These are phyloP conservation scores for Hyla sarda DNA, from an alignment of 2,113 vertebrate genomes.

Conservation along the genomic window DNA sequence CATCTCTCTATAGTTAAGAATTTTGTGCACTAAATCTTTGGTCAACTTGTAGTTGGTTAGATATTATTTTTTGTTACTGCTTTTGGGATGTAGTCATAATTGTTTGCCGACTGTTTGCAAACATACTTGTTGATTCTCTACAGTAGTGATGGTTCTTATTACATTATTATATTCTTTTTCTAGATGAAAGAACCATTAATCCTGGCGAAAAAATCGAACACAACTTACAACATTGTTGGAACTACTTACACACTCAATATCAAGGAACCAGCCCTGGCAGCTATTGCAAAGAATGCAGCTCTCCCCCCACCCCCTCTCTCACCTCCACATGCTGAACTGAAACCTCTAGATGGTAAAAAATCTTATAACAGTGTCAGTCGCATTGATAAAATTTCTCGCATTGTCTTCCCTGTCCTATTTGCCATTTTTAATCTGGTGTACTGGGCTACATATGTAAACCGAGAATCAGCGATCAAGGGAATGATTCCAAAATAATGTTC, in stretches of 20 bases:
- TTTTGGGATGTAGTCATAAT: no score
- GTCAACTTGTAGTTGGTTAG: no score
- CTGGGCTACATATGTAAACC: slow-evolving; percentile 98
- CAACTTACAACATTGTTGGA: slow-evolving; percentile 97
- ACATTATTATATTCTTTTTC: slow-evolving; percentile 59
- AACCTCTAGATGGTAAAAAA: slow-evolving; percentile 88
- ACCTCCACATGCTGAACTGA: slow-evolving; percentile 84
- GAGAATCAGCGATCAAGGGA: slow-evolving; percentile 91
- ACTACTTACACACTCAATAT: slow-evolving; percentile 95
- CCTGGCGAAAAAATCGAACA: slow-evolving; percentile 93
- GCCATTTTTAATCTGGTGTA: slow-evolving; percentile 98
- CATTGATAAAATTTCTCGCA: slow-evolving; percentile 99
- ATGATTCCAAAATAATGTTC: slow-evolving; percentile 89
- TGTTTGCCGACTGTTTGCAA: background rate
- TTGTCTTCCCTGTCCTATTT: slow-evolving; percentile 97
- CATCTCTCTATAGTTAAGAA: no score
- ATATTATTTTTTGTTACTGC: no score
- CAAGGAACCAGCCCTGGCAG: slow-evolving; percentile 90
- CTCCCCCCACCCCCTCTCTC: slow-evolving; percentile 76
- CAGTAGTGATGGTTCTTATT: background rate
- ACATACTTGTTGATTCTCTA: background rate
- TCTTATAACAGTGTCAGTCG: slow-evolving; percentile 99
- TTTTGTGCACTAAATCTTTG: no score
- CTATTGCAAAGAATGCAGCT: slow-evolving; percentile 90
- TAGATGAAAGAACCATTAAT: slow-evolving; percentile 93